Evolutionary conservation across 2,113 vertebrate species (phyloP).

Genomic region (Tragelaphus strepsiceros): DNA sequence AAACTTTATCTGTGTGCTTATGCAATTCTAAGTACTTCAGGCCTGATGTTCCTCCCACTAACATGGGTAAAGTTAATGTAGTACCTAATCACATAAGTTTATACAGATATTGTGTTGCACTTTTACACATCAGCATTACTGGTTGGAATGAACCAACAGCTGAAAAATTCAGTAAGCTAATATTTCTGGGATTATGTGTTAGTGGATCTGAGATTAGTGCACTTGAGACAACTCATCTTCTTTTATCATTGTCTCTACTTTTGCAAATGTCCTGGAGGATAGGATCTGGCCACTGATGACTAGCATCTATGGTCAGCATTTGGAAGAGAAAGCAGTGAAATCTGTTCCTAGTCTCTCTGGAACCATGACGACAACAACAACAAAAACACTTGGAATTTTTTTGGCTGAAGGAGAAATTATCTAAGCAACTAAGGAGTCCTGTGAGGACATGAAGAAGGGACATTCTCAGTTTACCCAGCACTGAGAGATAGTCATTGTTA

Average conservation of each 20-base stretch:
- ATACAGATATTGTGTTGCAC: background rate
- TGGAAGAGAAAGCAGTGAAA: background rate
- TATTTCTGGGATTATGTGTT: background rate
- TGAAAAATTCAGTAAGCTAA: background rate
- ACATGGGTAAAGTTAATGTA: background rate
- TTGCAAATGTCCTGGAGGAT: background rate
- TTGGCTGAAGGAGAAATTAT: background rate
- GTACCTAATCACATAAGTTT: background rate
- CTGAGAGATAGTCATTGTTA: background rate
- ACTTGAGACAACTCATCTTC: background rate
- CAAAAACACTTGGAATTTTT: background rate
- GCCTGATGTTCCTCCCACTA: background rate
- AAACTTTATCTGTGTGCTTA: background rate
- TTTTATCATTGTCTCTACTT: background rate
- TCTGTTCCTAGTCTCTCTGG: background rate
- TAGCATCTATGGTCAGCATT: background rate
- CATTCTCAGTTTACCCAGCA: background rate
- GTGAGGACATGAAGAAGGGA: background rate
- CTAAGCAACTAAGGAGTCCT: background rate
- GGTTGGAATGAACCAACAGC: background rate
- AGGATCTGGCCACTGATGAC: background rate
- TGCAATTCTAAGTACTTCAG: background rate
- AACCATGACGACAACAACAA: no score
- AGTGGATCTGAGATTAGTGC: background rate
- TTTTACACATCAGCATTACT: background rate